These are phyloP conservation scores for Tipula vernalis DNA, from an alignment of 2,888 invertebrate genomes.

Conservation along the genomic window DNA sequence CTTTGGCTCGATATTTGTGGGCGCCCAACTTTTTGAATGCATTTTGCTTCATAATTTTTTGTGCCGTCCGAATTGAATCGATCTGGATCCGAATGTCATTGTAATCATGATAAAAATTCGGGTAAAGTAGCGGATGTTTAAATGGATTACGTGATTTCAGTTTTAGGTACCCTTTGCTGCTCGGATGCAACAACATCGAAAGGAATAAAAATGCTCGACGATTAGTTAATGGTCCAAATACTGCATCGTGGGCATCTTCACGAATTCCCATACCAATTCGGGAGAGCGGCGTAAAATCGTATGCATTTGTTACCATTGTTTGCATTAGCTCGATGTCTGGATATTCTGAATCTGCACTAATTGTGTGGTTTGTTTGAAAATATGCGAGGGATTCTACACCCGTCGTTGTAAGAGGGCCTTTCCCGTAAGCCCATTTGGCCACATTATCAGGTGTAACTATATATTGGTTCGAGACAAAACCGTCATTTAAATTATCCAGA, in stretches of 20 bases:
- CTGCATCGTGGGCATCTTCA: slow-evolving; percentile 39
- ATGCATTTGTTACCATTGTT: slow-evolving; percentile 47
- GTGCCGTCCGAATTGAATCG: slow-evolving; percentile 47
- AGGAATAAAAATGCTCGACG: slow-evolving; percentile 44
- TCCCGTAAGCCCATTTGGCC: slow-evolving; percentile 22
- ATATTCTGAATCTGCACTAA: slow-evolving; percentile 44
- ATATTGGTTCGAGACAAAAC: not conserved
- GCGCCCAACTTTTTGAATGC: slow-evolving; percentile 46
- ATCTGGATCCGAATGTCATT: slow-evolving; percentile 47
- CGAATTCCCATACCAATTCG: slow-evolving; percentile 44
- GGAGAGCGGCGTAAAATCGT: slow-evolving; percentile 35
- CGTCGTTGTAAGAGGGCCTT: slow-evolving; percentile 39
- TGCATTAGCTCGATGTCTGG: slow-evolving; percentile 56
- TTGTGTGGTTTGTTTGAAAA: slow-evolving; percentile 43
- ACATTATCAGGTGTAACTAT: not conserved
- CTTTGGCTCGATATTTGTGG: slow-evolving; percentile 37
- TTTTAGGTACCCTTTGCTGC: slow-evolving; percentile 51
- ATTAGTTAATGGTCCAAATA: slow-evolving; percentile 42
- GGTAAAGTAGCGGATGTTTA: slow-evolving; percentile 60
- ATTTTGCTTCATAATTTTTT: slow-evolving; percentile 42
- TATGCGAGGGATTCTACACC: slow-evolving; percentile 57
- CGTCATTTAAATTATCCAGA: not conserved
- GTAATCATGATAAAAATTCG: slow-evolving; percentile 63
- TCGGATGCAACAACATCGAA: slow-evolving; percentile 58
- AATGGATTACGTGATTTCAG: slow-evolving; percentile 58